Evolutionary conservation across 2,888 invertebrate genomes (phyloP).

Genomic region (Venustoraphidia nigricollis): DNA sequence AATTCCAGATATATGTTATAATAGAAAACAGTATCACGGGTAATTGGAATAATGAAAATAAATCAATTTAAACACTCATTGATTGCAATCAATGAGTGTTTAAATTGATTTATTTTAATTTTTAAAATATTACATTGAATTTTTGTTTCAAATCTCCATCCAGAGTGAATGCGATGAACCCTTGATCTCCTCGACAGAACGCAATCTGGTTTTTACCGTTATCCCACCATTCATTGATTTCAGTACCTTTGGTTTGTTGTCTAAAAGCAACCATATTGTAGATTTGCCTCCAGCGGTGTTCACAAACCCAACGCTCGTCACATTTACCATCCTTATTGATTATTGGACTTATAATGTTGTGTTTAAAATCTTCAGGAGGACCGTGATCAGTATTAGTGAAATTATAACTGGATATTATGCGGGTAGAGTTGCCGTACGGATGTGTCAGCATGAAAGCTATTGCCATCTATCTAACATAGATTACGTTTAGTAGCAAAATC

Average conservation of each 20-base stretch:
- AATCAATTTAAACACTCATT: too few species aligned
- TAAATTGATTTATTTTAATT: too few species aligned
- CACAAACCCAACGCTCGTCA: constrained; percentile 26
- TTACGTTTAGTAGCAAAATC: too few species aligned
- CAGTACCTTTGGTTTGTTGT: constrained; percentile 20
- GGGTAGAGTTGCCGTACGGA: constrained; percentile 31
- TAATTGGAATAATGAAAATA: too few species aligned
- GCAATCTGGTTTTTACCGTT: constrained; percentile 32
- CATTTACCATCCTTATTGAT: constrained; percentile 21
- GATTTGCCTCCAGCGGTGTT: constrained; percentile 25
- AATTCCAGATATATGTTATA: too few species aligned
- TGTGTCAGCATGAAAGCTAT: constrained; percentile 41
- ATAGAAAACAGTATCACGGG: too few species aligned
- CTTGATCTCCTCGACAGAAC: constrained; percentile 14
- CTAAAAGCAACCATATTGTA: constrained; percentile 26
- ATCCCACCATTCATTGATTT: constrained; percentile 29
- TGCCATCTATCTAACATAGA: constrained; percentile 22
- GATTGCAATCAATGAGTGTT: too few species aligned
- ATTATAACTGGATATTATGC: constrained; percentile 38
- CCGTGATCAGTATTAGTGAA: constrained; percentile 25
- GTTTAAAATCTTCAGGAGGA: constrained; percentile 24
- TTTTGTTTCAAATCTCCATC: too few species aligned
- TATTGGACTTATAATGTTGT: constrained; percentile 19
- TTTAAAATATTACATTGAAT: too few species aligned
- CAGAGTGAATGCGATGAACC: too few species aligned